Conservation (phyloP, 2,113 vertebrate genomes). For the Otocyon megalotis region DNA sequence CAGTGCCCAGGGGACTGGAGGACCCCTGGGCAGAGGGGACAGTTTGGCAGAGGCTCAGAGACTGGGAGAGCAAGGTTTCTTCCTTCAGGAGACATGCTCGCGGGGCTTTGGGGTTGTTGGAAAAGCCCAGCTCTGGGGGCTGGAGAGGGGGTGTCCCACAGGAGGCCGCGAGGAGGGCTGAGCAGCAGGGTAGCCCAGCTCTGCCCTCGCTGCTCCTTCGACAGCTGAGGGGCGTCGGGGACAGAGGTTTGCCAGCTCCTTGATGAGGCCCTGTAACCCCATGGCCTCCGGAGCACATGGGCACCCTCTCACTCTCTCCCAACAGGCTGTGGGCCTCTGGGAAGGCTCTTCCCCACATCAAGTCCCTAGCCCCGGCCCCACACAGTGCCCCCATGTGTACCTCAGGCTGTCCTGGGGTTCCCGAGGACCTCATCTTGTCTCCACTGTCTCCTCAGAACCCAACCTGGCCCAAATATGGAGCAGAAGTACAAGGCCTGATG, state of each 20-base stretch:
- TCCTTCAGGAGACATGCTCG: not conserved
- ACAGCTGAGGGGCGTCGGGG: not conserved
- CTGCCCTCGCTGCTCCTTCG: not conserved
- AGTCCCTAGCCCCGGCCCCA: not conserved
- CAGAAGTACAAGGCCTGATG: not conserved
- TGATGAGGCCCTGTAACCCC: not conserved
- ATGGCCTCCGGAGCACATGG: not conserved
- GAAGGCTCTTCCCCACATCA: not conserved
- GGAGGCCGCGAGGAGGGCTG: not conserved
- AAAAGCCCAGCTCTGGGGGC: not conserved
- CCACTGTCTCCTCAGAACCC: not conserved
- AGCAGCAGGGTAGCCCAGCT: not conserved
- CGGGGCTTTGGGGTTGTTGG: not conserved
- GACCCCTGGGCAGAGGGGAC: not conserved
- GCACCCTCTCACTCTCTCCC: rapidly evolving
- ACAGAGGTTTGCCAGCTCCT: not conserved
- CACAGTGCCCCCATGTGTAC: rapidly evolving
- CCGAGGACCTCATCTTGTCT: not conserved
- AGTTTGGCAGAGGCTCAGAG: not conserved
- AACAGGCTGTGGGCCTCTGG: not conserved
- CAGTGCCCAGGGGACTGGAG: not conserved
- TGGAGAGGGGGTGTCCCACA: rapidly evolving
- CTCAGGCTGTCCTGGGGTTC: not conserved
- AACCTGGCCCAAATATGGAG: not conserved
- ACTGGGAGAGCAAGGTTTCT: not conserved